phyloP scores from a whole-genome alignment of 2,888 invertebrate genomes.

The Drosophila parthenogenetica region DNA sequence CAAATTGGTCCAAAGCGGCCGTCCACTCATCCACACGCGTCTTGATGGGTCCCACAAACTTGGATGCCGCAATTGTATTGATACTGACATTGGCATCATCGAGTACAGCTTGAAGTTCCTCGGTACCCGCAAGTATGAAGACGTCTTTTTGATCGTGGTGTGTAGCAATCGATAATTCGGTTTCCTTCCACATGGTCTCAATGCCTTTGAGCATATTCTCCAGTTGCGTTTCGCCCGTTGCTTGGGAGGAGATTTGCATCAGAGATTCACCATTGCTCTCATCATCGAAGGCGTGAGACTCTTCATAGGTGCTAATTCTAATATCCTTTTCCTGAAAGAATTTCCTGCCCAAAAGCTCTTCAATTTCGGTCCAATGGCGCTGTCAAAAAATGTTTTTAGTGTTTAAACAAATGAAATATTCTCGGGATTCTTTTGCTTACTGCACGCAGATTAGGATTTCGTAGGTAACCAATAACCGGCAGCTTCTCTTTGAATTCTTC shows the following conservation, averaged over 20 bases:
- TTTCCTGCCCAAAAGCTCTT: slow-evolving; percentile 90
- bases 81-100: slow-evolving; percentile 95
- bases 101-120: slow-evolving; percentile 92
- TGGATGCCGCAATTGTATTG: slow-evolving; percentile 93
- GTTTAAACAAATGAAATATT: not conserved
- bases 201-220: slow-evolving; percentile 93
- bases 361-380: slow-evolving; percentile 94
- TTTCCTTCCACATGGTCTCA: slow-evolving; percentile 92
- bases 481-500: slow-evolving; percentile 92
- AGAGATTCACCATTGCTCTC: slow-evolving; percentile 88
- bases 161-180: slow-evolving; percentile 91
- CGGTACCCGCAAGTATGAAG: slow-evolving; percentile 92
- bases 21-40: slow-evolving; percentile 93
- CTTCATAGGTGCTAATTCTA: slow-evolving; percentile 89
- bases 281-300: slow-evolving; percentile 89
- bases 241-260: slow-evolving; percentile 94
- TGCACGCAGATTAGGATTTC: slow-evolving; percentile 91
- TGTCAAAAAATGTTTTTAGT: slow-evolving; percentile 33
- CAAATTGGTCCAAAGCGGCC: slow-evolving; percentile 90
- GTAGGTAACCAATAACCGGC: slow-evolving; percentile 91
- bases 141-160: slow-evolving; percentile 94
- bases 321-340: slow-evolving; percentile 89
- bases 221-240: slow-evolving; percentile 94
- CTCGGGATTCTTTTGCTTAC: slow-evolving; percentile 51
- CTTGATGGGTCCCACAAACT: slow-evolving; percentile 94